Evolutionary conservation across 2,888 invertebrate genomes (phyloP), one percentile per base, ranked within the genome.

Genomic region (Ashinkailepas kermadecensis): DNA sequence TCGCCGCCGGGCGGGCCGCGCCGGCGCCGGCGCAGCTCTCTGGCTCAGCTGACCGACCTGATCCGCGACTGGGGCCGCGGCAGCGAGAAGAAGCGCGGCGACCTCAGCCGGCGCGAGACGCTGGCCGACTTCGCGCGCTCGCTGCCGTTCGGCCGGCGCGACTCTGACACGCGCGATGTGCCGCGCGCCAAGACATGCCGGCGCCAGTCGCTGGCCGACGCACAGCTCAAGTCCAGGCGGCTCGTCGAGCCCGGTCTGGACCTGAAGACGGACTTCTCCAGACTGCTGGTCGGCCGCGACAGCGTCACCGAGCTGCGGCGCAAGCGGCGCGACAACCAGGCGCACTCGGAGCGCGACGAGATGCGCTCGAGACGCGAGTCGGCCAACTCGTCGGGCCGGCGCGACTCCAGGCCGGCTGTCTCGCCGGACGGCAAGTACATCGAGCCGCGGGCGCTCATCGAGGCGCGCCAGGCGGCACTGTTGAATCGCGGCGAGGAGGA

Each of bases 31-130:
- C 92, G 95, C 81, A 94, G 94, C 84, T 95, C 95, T 4, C 88
- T 96, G 83, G 95, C 96, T 23, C 95, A 95, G 87, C 90, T 95
- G 83, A 95, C 95, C 83, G 96, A 96, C 87, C 93, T 96, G 82
- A 88, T 96, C 80, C 91, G 94, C 82, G 95, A 95, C 89, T 95
- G 95, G 95, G 92, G 95, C 57, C 85, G 86, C 81, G 82, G 81
- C 11, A 81, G 81, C 57, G 81, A 82, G 12, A 90, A 81, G 74
- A 79, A 83, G 39, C 81, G 82, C 78, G 85, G 64, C 79, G 83
- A 83, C 59, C 88, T 91, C 92, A 93, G 93, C 85, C 91, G 96
- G 4, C 90, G 95, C 80, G 95, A 95, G 88, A 95, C 95, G 2
- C 89, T 96, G 81, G 95, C 95, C 67, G 96, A 95, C 87, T 90